Base-by-base conservation (phyloP, 2,797 vertebrate species). In the Chaenodraco wilsoni region DNA sequence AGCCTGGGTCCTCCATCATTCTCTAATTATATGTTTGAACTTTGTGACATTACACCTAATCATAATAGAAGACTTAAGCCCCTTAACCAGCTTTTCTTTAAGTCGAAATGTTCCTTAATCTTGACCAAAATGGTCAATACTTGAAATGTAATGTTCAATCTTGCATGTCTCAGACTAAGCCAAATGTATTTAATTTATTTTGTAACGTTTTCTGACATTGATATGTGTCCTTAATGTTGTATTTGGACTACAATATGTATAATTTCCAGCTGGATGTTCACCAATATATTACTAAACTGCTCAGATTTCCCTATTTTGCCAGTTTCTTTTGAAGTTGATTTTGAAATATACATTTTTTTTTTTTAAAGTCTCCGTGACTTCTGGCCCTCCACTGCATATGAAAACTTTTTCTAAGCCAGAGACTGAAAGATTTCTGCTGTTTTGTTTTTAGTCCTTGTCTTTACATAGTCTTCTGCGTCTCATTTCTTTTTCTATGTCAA, bases 281-380 rank as follows among this genome's bases (percentile, higher is more conserved):
- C 41, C 14, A 51, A 48, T n/a, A 44, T 2, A 5, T 40, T 3
- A n/a, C 6, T 33, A 3, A 2, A 48, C 27, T 4, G 5, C 11
- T 67, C 9, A 5, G 16, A 27, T 40, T 41, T 41, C 41, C 23
- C 13, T 68, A 27, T 49, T 13, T 62, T 19, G 12, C 21, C 1
- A 1, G 4, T 56, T 65, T 65, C 19, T 1, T 15, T 37, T 15
- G 55, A 40, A 37, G 41, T 2, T 21, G 0, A 44, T 48, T 16
- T 79, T 10, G 46, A 59, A 13, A 27, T 31, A 5, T 61, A n/a
- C 9, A 12, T 5, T 11, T 31, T n/a, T 43, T 14, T 1, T 59
- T 65, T 41, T 74, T 27, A 27, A 79, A 82, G 74, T 81, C 79
- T 73, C 65, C 48, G 68, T 56, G 60, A 70, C 49, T 21, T 69